Evolutionary conservation across 2,888 invertebrate genomes (phyloP).

Genomic region (Cryptosula pallasiana): DNA sequence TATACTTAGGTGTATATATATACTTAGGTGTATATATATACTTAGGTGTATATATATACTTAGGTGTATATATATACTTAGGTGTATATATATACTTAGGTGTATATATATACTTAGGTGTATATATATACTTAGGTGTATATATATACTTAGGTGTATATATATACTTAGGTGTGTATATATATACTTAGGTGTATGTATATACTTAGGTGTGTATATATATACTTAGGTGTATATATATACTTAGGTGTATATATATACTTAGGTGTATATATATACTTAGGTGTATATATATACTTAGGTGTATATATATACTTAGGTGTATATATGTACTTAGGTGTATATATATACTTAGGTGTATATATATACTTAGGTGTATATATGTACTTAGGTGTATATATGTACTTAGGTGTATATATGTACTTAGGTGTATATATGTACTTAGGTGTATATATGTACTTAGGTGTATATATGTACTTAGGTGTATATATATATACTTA

Average conservation of each 20-base stretch:
- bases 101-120: background rate
- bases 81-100: too few species aligned
- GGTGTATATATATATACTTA: background rate
- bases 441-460: background rate
- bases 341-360: background rate
- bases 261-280: background rate
- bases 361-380: background rate
- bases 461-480: background rate
- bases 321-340: background rate
- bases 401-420: slow-evolving; percentile 14
- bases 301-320: slow-evolving; percentile 23
- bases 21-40: too few species aligned
- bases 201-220: background rate
- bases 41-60: too few species aligned
- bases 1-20: too few species aligned
- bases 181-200: background rate
- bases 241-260: background rate
- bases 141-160: background rate
- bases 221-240: background rate
- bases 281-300: slow-evolving; percentile 22
- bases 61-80: too few species aligned
- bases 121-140: background rate
- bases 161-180: background rate
- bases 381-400: background rate
- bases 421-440: slow-evolving; percentile 23